Conservation (phyloP, 2,888 invertebrate genomes). For the Erynnis tages region DNA sequence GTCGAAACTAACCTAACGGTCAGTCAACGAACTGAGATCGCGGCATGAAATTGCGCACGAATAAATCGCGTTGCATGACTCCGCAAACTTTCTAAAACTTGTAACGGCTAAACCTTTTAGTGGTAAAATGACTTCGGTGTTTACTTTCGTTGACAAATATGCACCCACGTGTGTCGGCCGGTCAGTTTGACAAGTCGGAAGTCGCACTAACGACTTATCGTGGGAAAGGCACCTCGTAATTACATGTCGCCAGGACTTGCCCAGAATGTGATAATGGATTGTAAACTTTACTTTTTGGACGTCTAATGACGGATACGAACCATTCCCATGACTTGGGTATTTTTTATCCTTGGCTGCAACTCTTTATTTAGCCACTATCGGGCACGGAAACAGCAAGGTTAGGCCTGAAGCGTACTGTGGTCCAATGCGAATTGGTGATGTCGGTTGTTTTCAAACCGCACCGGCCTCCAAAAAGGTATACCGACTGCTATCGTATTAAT, state of each 20-base stretch:
- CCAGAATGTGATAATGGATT: constrained; percentile 28
- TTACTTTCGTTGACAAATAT: constrained; percentile 19
- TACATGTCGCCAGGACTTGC: constrained; percentile 37
- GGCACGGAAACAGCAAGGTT: too few relatives aligned
- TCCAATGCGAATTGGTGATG: too few relatives aligned
- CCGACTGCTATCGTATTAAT: too few relatives aligned
- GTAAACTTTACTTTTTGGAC: constrained; percentile 28
- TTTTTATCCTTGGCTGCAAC: constrained; percentile 1
- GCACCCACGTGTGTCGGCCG: constrained; percentile 11
- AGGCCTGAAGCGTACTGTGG: too few relatives aligned
- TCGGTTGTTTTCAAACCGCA: too few relatives aligned
- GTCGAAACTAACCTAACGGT: constrained; percentile 30
- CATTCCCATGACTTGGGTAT: constrained; percentile 26
- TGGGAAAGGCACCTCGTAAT: constrained; percentile 54
- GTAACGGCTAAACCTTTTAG: constrained; percentile 14
- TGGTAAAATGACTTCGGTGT: constrained; percentile 1
- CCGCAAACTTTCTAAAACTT: constrained; percentile 24
- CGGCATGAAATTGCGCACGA: constrained; percentile 12
- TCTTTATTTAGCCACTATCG: not conserved
- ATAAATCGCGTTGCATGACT: constrained; percentile 24
- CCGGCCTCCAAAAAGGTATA: too few relatives aligned
- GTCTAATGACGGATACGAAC: constrained; percentile 24
- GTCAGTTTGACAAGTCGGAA: constrained; percentile 46
- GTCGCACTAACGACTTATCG: constrained; percentile 53
- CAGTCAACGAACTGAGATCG: constrained; percentile 4